Conservation (phyloP, 2,113 vertebrate species). For the Monarcha castaneiventris region DNA sequence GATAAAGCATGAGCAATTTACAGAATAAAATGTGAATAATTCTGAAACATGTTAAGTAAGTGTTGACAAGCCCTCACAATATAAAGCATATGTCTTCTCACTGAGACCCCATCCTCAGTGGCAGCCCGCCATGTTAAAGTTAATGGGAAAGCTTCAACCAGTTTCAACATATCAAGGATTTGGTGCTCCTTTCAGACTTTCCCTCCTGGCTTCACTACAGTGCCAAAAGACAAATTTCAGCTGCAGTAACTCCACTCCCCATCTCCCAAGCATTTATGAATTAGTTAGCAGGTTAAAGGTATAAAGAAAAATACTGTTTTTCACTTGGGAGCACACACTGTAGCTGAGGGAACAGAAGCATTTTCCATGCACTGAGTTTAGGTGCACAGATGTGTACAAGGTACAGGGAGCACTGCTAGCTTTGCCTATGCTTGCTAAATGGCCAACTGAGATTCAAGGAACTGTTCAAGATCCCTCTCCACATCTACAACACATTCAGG, state of each 20-base stretch:
- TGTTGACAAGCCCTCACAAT: not conserved
- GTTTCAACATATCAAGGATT: not conserved
- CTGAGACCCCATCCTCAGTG: not conserved
- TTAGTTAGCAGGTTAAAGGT: not conserved
- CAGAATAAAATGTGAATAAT: not conserved
- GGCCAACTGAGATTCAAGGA: not conserved
- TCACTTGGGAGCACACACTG: not conserved
- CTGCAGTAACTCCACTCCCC: not conserved
- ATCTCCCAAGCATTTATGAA: not conserved
- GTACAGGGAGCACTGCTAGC: not conserved
- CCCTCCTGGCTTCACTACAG: not conserved
- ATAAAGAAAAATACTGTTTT: not conserved
- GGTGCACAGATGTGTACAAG: not conserved
- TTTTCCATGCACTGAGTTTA: not conserved
- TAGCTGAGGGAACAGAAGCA: not conserved
- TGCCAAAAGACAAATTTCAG: not conserved
- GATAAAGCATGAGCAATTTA: not conserved
- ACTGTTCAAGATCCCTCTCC: not conserved
- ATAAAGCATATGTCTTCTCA: not conserved
- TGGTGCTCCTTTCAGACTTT: not conserved
- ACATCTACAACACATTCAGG: not conserved
- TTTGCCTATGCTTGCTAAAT: not conserved
- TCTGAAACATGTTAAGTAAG: not conserved
- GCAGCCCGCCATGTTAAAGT: not conserved
- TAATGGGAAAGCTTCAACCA: not conserved